phyloP scores from a whole-genome alignment of 2,797 vertebrate genomes.

The Liparis tanakae region DNA sequence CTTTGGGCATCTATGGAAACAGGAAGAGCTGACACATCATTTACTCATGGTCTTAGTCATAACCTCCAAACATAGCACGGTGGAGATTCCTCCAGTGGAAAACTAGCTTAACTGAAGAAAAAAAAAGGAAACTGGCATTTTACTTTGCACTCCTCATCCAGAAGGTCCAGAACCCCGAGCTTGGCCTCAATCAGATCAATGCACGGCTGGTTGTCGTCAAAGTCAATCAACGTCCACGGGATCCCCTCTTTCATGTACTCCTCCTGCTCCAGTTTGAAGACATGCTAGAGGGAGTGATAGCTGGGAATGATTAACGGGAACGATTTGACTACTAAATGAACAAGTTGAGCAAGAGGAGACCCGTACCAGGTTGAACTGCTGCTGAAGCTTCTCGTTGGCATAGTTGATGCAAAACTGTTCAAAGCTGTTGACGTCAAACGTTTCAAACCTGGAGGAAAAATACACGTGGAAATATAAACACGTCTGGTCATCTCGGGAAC shows the following conservation, averaged over 20 bases:
- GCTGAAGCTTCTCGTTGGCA: constrained; percentile 98
- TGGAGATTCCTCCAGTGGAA: constrained; percentile 19
- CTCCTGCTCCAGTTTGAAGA: constrained; percentile 98
- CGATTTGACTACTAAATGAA: constrained; percentile 2
- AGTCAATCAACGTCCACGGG: constrained; percentile 97
- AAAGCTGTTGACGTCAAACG: constrained; percentile 98
- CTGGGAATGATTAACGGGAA: constrained; percentile 11
- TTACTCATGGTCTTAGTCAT: constrained; percentile 71
- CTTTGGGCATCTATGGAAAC: constrained; percentile 94
- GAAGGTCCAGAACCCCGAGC: constrained; percentile 93
- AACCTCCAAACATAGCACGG: constrained; percentile 36
- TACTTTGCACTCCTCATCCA: constrained; percentile 98
- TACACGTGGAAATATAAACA: background rate
- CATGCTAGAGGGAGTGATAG: constrained; percentile 84
- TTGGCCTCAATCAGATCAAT: constrained; percentile 97
- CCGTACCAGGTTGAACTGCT: constrained; percentile 97
- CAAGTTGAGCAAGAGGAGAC: background rate
- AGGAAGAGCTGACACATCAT: constrained; percentile 69
- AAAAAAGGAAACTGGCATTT: constrained; percentile 15
- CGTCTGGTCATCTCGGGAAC: background rate
- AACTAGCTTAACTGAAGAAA: constrained; percentile 5
- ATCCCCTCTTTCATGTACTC: constrained; percentile 98
- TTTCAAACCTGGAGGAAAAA: constrained; percentile 90
- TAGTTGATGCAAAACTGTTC: constrained; percentile 99
- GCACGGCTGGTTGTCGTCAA: constrained; percentile 97